phyloP scores from a whole-genome alignment of 2,888 invertebrate species.

The Stenurella melanura region DNA sequence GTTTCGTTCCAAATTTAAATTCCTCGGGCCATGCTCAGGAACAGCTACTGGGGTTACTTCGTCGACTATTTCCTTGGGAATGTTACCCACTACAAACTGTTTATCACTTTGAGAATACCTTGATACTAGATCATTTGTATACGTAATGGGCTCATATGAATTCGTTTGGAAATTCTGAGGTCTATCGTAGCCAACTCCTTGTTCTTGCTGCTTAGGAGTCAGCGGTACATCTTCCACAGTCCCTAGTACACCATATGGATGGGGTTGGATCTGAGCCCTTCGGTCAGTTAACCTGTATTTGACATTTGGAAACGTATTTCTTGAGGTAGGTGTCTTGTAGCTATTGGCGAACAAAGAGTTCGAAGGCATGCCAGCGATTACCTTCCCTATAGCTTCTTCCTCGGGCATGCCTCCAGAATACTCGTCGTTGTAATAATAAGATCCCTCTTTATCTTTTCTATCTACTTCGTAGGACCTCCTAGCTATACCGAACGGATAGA shows the following conservation, averaged over 20 bases:
- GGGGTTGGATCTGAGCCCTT: constrained; percentile 54
- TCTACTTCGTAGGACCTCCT: constrained; percentile 81
- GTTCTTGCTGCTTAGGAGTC: constrained; percentile 13
- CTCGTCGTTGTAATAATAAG: constrained; percentile 81
- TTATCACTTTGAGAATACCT: constrained; percentile 41
- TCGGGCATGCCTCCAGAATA: constrained; percentile 84
- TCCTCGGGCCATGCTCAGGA: constrained; percentile 81
- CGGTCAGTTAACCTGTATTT: constrained; percentile 63
- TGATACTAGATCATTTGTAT: not conserved
- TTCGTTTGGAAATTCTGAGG: constrained; percentile 7
- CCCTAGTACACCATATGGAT: constrained; percentile 55
- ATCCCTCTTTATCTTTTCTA: constrained; percentile 76
- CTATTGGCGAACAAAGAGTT: constrained; percentile 56
- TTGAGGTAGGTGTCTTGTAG: constrained; percentile 60
- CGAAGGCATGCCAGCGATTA: constrained; percentile 78
- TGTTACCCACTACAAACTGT: constrained; percentile 81
- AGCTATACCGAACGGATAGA: constrained; percentile 83
- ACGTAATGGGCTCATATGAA: constrained; percentile 15
- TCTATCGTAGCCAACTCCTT: not conserved
- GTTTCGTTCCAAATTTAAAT: constrained; percentile 50
- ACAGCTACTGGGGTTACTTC: constrained; percentile 77
- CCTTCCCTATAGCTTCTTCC: constrained; percentile 85
- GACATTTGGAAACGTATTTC: constrained; percentile 58
- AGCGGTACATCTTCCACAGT: constrained; percentile 64
- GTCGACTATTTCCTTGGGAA: constrained; percentile 76